Conservation (phyloP, 2,797 vertebrate species). For the Coregonus sp. region DNA sequence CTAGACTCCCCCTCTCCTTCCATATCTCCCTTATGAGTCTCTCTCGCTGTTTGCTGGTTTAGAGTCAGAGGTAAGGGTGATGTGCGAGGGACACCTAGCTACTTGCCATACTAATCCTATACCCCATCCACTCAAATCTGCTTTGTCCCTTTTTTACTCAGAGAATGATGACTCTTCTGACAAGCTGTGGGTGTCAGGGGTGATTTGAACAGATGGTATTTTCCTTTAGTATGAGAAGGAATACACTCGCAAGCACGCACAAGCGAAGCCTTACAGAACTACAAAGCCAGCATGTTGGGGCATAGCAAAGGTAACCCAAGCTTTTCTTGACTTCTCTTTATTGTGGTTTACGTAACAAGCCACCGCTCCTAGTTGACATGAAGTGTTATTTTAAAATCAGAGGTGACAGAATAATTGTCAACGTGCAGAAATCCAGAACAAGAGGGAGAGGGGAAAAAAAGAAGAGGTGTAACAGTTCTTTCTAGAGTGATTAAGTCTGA, state of each 20-base stretch:
- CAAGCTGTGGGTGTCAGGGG: neutral
- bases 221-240: constrained; percentile 2
- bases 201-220: constrained; percentile 2
- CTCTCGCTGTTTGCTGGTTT: neutral
- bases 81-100: neutral
- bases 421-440: neutral
- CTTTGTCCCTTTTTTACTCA: constrained; percentile 2
- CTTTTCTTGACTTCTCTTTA: neutral
- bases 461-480: neutral
- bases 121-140: neutral
- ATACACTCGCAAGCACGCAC: neutral
- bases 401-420: neutral
- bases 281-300: neutral
- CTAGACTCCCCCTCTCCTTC: neutral
- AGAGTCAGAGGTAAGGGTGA: neutral
- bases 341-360: neutral
- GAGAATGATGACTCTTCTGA: constrained; percentile 1
- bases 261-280: neutral
- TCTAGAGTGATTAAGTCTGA: neutral
- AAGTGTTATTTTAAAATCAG: neutral
- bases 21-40: neutral
- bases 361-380: neutral
- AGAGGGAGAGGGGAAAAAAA: neutral
- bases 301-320: neutral
- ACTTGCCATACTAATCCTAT: neutral